Conservation (phyloP, 2,797 vertebrate genomes). For the Cossypha heuglini region DNA sequence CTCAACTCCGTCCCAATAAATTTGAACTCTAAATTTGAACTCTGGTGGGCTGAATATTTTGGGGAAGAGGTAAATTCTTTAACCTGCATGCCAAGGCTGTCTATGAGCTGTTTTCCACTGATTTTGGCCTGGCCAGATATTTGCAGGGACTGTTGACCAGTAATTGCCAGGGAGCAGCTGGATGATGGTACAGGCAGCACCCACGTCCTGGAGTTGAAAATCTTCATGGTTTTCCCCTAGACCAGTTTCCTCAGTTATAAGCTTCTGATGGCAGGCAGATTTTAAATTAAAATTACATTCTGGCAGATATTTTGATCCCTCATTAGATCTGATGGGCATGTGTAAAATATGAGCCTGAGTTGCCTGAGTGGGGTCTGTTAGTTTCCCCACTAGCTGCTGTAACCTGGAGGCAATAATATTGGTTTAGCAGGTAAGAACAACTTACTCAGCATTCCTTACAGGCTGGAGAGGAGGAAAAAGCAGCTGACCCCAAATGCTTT, state of each 20-base stretch:
- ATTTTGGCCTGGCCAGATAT: neutral
- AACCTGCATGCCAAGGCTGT: neutral
- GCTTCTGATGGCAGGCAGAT: neutral
- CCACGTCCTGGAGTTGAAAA: neutral
- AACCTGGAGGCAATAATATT: neutral
- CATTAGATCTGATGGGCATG: neutral
- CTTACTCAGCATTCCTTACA: slow-evolving; percentile 44
- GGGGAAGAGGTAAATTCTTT: neutral
- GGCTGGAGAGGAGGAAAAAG: neutral
- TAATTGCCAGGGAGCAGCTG: neutral
- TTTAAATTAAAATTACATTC: neutral
- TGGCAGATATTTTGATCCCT: neutral
- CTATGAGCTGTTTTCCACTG: neutral
- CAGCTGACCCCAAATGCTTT: neutral
- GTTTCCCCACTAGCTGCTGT: neutral
- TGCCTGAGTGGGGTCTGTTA: neutral
- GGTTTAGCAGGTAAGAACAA: neutral
- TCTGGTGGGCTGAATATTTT: neutral
- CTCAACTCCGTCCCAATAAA: neutral
- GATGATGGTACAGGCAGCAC: neutral
- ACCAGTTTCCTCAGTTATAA: neutral
- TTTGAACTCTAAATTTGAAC: neutral
- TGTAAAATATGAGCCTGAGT: neutral
- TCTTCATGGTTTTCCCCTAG: neutral
- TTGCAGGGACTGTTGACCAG: neutral